Conservation (phyloP, 2,113 vertebrate species). For the Phocoena sinus region DNA sequence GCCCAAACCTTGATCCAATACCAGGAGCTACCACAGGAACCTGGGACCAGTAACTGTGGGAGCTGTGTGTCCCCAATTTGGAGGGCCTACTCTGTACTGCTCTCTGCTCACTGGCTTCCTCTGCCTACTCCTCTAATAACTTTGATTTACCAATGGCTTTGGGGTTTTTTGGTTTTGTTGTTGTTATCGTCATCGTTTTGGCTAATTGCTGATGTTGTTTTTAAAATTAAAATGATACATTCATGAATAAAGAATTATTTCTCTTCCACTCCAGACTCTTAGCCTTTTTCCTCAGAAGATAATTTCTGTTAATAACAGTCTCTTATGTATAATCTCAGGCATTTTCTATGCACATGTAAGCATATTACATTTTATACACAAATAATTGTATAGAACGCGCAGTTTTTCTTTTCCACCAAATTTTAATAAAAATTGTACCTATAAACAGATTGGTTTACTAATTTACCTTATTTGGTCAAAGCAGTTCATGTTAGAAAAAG, state of each 20-base stretch:
- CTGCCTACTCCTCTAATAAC: background rate
- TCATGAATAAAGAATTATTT: background rate
- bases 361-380: background rate
- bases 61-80: background rate
- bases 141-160: background rate
- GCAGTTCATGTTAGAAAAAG: conserved; percentile 5
- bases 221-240: conserved; percentile 18
- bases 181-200: background rate
- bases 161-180: background rate
- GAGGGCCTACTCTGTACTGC: background rate
- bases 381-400: background rate
- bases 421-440: background rate
- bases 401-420: background rate
- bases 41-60: background rate
- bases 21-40: background rate
- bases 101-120: background rate
- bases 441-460: background rate
- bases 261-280: background rate
- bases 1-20: background rate
- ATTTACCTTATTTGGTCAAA: background rate
- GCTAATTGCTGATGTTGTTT: background rate
- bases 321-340: background rate
- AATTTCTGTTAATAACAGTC: background rate
- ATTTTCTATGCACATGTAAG: background rate
- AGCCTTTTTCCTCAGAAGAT: background rate